phyloP scores from a whole-genome alignment of 2,797 vertebrate genomes.

The Alcedo quadribrachys region DNA sequence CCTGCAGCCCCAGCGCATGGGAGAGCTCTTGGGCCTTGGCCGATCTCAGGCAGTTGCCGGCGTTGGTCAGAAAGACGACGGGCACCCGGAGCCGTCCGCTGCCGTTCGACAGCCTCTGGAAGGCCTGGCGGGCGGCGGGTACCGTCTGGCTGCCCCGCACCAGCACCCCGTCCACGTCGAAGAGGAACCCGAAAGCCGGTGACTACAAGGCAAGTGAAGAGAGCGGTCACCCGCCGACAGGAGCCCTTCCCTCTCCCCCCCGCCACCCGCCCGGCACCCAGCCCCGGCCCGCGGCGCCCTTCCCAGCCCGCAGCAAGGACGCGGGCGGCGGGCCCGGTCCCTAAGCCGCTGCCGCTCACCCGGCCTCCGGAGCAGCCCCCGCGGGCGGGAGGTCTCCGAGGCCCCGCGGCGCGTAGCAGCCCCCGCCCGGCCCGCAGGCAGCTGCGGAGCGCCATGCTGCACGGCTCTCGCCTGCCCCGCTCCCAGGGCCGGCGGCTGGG shows the following conservation, averaged over 20 bases:
- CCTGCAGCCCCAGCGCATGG: constrained; percentile 87
- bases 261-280: no score
- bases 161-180: constrained; percentile 95
- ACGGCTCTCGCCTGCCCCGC: background rate
- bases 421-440: background rate
- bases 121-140: constrained; percentile 89
- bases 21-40: constrained; percentile 89
- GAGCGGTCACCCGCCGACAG: background rate
- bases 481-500: background rate
- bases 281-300: background rate
- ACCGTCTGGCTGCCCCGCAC: constrained; percentile 88
- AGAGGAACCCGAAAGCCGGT: constrained; percentile 89
- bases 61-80: constrained; percentile 95
- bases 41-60: constrained; percentile 89
- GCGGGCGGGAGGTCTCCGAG: background rate
- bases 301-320: background rate
- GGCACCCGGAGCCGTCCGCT: constrained; percentile 87
- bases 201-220: constrained; percentile 53
- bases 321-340: background rate
- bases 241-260: background rate
- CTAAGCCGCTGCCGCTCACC: background rate
- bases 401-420: background rate
- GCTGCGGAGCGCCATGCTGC: constrained; percentile 5
- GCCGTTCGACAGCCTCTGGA: constrained; percentile 82
- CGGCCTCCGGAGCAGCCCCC: background rate